Evolutionary conservation across 2,113 vertebrate species (phyloP).

Genomic region (Edolisoma coerulescens): DNA sequence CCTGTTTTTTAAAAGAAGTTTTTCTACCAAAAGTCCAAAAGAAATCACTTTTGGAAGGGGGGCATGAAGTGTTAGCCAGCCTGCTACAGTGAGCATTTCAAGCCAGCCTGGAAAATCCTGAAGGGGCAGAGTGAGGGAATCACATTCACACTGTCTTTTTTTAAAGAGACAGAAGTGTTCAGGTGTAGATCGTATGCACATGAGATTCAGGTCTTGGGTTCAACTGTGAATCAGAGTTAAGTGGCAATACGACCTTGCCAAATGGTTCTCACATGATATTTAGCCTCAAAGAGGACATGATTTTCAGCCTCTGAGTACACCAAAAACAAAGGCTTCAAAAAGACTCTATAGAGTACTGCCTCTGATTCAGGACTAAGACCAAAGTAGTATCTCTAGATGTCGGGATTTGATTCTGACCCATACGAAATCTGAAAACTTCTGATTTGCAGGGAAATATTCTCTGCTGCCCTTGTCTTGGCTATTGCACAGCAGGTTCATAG

Average conservation of each 20-base stretch:
- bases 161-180: background rate
- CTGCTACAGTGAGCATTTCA: background rate
- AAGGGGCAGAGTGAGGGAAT: background rate
- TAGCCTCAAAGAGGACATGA: background rate
- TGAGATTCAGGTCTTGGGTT: background rate
- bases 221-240: background rate
- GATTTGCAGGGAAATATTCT: background rate
- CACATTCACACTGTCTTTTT: background rate
- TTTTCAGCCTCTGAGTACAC: background rate
- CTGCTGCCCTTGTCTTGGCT: background rate
- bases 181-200: background rate
- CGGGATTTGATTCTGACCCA: background rate
- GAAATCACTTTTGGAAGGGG: background rate
- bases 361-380: background rate
- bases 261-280: background rate
- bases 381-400: background rate
- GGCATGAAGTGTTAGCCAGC: background rate
- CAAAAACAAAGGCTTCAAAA: background rate
- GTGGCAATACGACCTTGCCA: background rate
- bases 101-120: background rate
- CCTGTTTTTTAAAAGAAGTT: background rate
- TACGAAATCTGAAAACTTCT: background rate
- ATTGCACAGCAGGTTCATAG: background rate
- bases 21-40: background rate
- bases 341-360: background rate